Conservation (phyloP, 1,140 invertebrate genomes). For the Metaphire vulgaris region DNA sequence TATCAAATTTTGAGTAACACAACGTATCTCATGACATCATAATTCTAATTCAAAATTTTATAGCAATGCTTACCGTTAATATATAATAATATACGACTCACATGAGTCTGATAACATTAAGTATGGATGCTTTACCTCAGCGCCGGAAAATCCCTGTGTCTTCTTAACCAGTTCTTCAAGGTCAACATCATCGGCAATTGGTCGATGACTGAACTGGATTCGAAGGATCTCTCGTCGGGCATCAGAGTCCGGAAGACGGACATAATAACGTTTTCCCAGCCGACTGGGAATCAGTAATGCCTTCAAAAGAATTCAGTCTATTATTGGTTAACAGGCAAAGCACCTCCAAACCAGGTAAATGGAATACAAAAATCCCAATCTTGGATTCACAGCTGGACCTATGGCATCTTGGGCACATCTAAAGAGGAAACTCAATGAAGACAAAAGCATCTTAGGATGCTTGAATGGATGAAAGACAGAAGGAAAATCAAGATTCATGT, state of each 20-base stretch:
- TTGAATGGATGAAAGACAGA: too few species aligned
- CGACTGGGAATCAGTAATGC: conserved; percentile 78
- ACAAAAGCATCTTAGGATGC: too few species aligned
- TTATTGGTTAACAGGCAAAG: too few species aligned
- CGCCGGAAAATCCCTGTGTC: conserved; percentile 76
- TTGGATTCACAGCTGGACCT: too few species aligned
- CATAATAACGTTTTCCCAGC: conserved; percentile 80
- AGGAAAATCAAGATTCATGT: too few species aligned
- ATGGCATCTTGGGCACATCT: too few species aligned
- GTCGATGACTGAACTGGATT: conserved; percentile 59
- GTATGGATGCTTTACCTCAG: conserved; percentile 63
- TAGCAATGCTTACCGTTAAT: neutral
- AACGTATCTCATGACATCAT: neutral
- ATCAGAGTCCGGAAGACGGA: conserved; percentile 69
- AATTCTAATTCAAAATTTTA: neutral
- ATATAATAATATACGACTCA: too few species aligned
- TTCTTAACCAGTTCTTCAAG: conserved; percentile 59
- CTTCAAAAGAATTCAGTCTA: too few species aligned
- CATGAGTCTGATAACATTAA: too few species aligned
- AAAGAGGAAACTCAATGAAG: too few species aligned
- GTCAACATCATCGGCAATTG: conserved; percentile 58
- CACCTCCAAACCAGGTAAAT: too few species aligned
- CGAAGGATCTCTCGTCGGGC: conserved; percentile 66
- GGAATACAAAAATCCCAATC: too few species aligned
- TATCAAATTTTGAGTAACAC: neutral